These are phyloP conservation scores for Xestia rhomboidea DNA, from an alignment of 2,888 invertebrate species.

Conservation along the genomic window DNA sequence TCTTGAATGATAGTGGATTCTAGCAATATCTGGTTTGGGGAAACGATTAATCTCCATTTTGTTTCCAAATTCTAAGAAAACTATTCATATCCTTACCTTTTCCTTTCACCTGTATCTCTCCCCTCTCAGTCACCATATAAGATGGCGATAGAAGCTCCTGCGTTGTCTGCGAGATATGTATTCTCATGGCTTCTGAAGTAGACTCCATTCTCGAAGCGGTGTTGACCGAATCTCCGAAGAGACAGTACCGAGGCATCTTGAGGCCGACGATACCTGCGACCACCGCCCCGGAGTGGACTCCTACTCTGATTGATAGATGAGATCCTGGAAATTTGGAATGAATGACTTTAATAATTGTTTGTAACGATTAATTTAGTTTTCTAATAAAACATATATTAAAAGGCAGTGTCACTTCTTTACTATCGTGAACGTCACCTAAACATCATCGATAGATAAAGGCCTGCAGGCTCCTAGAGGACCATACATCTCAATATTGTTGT, in stretches of 20 bases:
- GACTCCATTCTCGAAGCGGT: constrained; percentile 98
- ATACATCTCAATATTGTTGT: not conserved
- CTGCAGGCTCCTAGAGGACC: not conserved
- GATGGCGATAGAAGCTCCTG: constrained; percentile 93
- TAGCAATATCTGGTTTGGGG: not conserved
- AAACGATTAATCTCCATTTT: not conserved
- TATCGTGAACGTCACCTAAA: not conserved
- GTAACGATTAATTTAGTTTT: not conserved
- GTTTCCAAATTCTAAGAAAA: not conserved
- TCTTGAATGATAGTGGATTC: not conserved
- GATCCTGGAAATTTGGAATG: constrained; percentile 89
- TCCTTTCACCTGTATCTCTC: constrained; percentile 97
- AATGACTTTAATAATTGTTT: not conserved
- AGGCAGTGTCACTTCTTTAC: not conserved
- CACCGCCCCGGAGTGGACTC: constrained; percentile 97
- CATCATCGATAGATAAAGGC: not conserved
- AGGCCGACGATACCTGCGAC: constrained; percentile 98
- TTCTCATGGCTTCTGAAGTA: constrained; percentile 97
- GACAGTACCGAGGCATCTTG: constrained; percentile 97
- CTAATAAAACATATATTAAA: too few species aligned
- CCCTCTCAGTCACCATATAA: constrained; percentile 94
- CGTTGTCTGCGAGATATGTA: constrained; percentile 98
- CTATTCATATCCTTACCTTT: constrained; percentile 91
- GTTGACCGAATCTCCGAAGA: constrained; percentile 97
- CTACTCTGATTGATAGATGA: constrained; percentile 95